Evolutionary conservation across 2,113 vertebrate species (phyloP).

Genomic region (Terrapene triunguis): DNA sequence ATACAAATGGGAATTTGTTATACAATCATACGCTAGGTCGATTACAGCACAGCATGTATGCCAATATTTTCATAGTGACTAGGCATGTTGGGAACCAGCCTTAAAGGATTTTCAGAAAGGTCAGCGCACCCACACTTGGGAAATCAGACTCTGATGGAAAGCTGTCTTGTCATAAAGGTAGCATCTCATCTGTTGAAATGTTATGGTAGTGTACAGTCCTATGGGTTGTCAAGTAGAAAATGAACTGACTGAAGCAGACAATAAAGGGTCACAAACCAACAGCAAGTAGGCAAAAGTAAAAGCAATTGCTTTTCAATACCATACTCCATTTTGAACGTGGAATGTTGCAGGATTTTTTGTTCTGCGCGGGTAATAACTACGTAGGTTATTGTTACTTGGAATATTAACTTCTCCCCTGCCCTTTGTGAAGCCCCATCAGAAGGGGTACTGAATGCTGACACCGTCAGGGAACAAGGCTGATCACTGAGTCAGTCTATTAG

Average conservation of each 20-base stretch:
- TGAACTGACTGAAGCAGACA: not conserved
- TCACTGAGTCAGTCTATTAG: not conserved
- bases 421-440: not conserved
- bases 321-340: not conserved
- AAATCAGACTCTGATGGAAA: not conserved
- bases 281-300: not conserved
- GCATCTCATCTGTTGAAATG: not conserved
- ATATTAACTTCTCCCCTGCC: not conserved
- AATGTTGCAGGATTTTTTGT: not conserved
- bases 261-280: not conserved
- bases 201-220: not conserved
- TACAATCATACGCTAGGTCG: not conserved
- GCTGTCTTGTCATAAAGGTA: not conserved
- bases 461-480: not conserved
- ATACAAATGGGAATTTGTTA: not conserved
- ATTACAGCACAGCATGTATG: not conserved
- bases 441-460: not conserved
- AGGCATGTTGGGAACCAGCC: not conserved
- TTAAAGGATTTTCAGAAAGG: conserved; percentile 18
- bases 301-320: not conserved
- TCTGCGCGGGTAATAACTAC: not conserved
- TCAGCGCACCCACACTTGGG: not conserved
- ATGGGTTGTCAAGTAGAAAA: not conserved
- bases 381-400: not conserved
- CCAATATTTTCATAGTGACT: not conserved